phyloP scores from a whole-genome alignment of 2,888 invertebrate genomes.

The Scaptomyza tumidula region DNA sequence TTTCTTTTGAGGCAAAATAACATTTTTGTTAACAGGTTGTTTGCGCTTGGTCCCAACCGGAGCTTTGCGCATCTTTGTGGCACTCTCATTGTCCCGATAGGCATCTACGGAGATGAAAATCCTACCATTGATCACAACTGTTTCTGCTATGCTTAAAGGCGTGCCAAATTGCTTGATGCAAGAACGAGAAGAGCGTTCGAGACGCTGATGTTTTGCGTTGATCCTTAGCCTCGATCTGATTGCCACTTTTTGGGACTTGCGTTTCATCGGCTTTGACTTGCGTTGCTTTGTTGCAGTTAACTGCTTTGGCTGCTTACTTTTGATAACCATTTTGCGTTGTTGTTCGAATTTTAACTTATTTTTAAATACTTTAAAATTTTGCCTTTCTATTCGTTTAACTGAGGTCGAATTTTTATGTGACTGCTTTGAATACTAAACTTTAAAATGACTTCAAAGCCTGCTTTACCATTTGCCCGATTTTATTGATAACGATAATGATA shows the following conservation, averaged over 20 bases:
- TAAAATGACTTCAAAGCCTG: background rate
- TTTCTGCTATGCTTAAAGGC: background rate
- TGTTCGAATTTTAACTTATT: background rate
- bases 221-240: background rate
- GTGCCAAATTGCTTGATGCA: background rate
- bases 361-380: slow-evolving; percentile 30
- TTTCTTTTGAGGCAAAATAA: background rate
- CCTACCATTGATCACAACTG: background rate
- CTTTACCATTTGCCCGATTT: too few relatives aligned
- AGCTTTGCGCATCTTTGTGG: background rate
- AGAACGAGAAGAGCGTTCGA: background rate
- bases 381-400: slow-evolving; percentile 18
- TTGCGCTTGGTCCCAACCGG: background rate
- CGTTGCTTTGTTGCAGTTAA: background rate
- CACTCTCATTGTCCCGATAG: background rate
- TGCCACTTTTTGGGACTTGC: background rate
- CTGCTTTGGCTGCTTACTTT: slow-evolving; percentile 4
- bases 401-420: slow-evolving; percentile 1
- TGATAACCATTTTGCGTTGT: slow-evolving; percentile 30
- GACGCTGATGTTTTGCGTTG: background rate
- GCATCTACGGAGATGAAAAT: background rate
- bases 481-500: background rate
- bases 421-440: background rate
- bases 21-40: too few relatives aligned
- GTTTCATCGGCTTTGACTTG: background rate